Evolutionary conservation across 2,797 vertebrate species (phyloP).

Genomic region (Graptemys geographica): DNA sequence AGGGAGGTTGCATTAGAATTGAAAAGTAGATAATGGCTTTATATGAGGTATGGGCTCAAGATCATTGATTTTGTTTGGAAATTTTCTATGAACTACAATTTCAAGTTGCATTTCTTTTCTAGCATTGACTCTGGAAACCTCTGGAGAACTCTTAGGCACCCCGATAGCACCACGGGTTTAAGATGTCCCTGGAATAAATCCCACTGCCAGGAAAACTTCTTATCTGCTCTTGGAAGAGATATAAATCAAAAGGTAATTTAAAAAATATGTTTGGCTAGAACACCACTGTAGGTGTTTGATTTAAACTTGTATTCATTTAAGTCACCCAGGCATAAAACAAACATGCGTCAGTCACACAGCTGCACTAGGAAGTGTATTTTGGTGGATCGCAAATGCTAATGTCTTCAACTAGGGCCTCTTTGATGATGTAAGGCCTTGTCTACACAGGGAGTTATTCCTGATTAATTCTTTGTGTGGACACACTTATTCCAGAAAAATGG

Average conservation of each 20-base stretch:
- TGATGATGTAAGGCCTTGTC: not conserved
- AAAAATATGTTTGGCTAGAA: not conserved
- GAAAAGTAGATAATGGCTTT: not conserved
- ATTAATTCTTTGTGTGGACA: not conserved
- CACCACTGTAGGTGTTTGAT: not conserved
- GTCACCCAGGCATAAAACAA: not conserved
- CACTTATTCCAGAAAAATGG: not conserved
- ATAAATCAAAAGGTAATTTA: slow-evolving; percentile 74
- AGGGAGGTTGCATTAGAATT: not conserved
- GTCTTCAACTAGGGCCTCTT: not conserved
- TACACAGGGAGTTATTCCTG: not conserved
- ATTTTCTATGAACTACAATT: not conserved
- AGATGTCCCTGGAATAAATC: slow-evolving; percentile 64
- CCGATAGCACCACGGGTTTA: not conserved
- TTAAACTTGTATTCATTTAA: slow-evolving; percentile 5
- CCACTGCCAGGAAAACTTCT: slow-evolving; percentile 69
- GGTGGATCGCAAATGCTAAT: not conserved
- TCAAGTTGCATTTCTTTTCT: slow-evolving; percentile 26
- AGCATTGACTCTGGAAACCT: slow-evolving; percentile 67
- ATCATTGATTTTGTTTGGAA: not conserved
- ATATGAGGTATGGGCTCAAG: too few relatives aligned
- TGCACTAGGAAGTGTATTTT: not conserved
- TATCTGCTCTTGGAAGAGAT: slow-evolving; percentile 76
- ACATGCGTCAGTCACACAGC: not conserved
- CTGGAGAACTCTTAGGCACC: slow-evolving; percentile 72